Evolutionary conservation across 2,797 vertebrate species (phyloP).

Genomic region (Onychomys arenicola): DNA sequence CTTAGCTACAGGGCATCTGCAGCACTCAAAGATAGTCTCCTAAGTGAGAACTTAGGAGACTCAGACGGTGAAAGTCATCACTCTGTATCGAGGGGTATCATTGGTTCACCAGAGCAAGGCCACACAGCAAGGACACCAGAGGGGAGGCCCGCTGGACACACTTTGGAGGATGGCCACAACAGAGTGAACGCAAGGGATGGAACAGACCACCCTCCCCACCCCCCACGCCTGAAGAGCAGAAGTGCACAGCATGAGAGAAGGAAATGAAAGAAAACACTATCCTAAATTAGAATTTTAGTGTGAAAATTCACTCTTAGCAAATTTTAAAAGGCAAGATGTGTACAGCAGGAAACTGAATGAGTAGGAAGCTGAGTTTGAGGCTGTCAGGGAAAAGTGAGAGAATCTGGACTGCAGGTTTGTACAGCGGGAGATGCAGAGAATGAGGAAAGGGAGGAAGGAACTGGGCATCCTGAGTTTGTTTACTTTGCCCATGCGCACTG

Average conservation of each 20-base stretch:
- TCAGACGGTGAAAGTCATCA: background rate
- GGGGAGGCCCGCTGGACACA: background rate
- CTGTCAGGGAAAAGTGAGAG: background rate
- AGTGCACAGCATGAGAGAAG: background rate
- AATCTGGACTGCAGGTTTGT: background rate
- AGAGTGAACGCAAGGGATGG: background rate
- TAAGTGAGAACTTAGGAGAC: background rate
- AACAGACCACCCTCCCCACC: background rate
- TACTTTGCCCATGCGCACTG: background rate
- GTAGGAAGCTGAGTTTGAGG: background rate
- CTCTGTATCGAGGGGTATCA: background rate
- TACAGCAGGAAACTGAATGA: background rate
- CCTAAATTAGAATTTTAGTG: background rate
- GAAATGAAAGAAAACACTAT: background rate
- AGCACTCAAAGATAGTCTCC: background rate
- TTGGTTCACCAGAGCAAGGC: background rate
- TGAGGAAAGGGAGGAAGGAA: background rate
- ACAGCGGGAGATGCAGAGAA: background rate
- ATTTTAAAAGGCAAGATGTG: background rate
- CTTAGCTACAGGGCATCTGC: no score
- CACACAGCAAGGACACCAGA: background rate
- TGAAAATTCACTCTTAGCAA: constrained; percentile 30
- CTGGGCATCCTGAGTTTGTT: background rate
- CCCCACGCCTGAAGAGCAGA: no score
- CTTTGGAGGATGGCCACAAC: background rate